phyloP scores from a whole-genome alignment of 2,113 vertebrate genomes.

The Petaurus breviceps region DNA sequence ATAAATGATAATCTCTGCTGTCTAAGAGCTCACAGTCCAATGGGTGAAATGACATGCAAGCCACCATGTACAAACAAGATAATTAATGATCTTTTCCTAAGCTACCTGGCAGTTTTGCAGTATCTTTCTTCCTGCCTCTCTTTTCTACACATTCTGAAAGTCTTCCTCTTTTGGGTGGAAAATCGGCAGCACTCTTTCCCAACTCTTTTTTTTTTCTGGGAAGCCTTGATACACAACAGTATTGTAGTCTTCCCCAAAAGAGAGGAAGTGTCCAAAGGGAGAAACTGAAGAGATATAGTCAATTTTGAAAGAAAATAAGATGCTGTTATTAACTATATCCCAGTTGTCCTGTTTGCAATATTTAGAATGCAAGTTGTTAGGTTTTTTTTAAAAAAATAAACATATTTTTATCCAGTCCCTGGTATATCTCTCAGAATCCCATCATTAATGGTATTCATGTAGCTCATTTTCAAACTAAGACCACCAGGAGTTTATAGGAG shows the following conservation, averaged over 20 bases:
- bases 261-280: neutral
- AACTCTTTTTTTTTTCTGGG: neutral
- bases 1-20: neutral
- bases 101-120: neutral
- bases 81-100: neutral
- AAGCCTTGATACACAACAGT: neutral
- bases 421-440: neutral
- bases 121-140: neutral
- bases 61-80: neutral
- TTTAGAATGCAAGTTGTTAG: neutral
- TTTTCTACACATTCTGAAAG: conserved; percentile 15
- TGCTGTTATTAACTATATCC: neutral
- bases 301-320: conserved; percentile 9
- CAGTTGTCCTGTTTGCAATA: neutral
- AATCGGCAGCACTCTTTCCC: neutral
- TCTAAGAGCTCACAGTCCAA: neutral
- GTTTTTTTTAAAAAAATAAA: neutral
- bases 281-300: neutral
- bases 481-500: neutral
- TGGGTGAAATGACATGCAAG: neutral
- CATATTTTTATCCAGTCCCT: neutral
- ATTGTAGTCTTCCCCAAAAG: neutral
- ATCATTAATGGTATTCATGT: neutral
- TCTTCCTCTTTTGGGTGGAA: neutral
- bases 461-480: neutral